Evolutionary conservation across 2,113 vertebrate species (phyloP).

Genomic region (Triplophysa siluroides): DNA sequence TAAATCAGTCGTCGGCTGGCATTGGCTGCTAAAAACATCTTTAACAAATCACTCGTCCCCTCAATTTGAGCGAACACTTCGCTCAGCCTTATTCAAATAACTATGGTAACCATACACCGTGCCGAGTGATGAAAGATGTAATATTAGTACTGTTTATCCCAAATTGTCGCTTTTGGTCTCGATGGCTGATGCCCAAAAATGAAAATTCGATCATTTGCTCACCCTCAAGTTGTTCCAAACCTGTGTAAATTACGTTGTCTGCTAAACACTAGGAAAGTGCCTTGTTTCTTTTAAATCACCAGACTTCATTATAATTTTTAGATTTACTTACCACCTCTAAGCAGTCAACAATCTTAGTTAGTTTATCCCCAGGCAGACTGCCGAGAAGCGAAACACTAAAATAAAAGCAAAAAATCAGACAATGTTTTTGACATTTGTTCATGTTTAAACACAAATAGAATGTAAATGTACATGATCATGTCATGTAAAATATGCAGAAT

Average conservation of each 20-base stretch:
- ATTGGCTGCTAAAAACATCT: conserved; percentile 65
- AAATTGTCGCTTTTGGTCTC: neutral
- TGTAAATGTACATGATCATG: too few relatives aligned
- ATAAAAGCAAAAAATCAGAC: conserved; percentile 63
- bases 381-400: conserved; percentile 74
- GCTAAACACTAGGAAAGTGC: too few relatives aligned
- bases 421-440: neutral
- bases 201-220: too few relatives aligned
- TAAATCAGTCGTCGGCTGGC: conserved; percentile 48
- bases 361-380: conserved; percentile 75
- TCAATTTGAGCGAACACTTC: conserved; percentile 57
- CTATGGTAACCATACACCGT: conserved; percentile 68
- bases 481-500: neutral
- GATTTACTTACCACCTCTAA: conserved; percentile 77
- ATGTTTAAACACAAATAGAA: neutral
- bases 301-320: neutral
- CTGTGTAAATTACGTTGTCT: too few relatives aligned
- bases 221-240: too few relatives aligned
- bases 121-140: conserved; percentile 60
- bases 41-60: conserved; percentile 67
- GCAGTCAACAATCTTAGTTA: conserved; percentile 79
- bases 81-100: conserved; percentile 68
- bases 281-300: neutral
- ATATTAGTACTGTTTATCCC: conserved; percentile 55
- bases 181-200: neutral